phyloP scores from a whole-genome alignment of 2,888 invertebrate species.

The Melanchra persicariae region DNA sequence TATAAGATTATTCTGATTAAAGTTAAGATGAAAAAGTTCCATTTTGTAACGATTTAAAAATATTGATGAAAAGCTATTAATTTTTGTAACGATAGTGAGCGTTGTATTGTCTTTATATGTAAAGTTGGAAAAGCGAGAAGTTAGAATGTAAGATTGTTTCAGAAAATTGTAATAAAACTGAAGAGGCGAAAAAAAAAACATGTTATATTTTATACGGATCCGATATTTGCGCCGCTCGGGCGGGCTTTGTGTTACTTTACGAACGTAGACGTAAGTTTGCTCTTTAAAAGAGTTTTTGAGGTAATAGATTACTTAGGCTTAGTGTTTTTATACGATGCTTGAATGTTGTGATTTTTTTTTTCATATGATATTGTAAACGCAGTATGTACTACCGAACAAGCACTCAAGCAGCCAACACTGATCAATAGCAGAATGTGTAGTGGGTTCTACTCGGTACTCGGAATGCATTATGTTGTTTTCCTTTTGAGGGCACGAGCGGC shows the following conservation, averaged over 20 bases:
- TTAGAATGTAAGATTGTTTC: slow-evolving; percentile 88
- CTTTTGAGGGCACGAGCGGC: slow-evolving; percentile 76
- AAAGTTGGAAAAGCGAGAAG: slow-evolving; percentile 84
- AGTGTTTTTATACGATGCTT: slow-evolving; percentile 91
- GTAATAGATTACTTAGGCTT: slow-evolving; percentile 91
- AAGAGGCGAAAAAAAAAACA: slow-evolving; percentile 83
- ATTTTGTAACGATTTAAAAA: slow-evolving; percentile 83
- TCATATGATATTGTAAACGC: slow-evolving; percentile 81
- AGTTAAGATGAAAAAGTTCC: slow-evolving; percentile 82
- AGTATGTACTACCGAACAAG: slow-evolving; percentile 79
- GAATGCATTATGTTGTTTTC: slow-evolving; percentile 75
- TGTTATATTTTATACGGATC: slow-evolving; percentile 89
- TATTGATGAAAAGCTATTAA: slow-evolving; percentile 84
- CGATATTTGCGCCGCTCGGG: slow-evolving; percentile 78
- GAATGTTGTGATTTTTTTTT: slow-evolving; percentile 90
- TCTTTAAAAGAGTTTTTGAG: slow-evolving; percentile 91
- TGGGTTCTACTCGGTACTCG: slow-evolving; percentile 77
- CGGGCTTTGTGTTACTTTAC: slow-evolving; percentile 87
- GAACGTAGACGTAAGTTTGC: slow-evolving; percentile 88
- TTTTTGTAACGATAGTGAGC: slow-evolving; percentile 87
- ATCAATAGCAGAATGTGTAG: slow-evolving; percentile 89
- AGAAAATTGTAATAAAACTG: slow-evolving; percentile 90
- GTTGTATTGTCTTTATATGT: slow-evolving; percentile 88
- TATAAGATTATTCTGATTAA: slow-evolving; percentile 78
- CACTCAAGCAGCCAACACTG: slow-evolving; percentile 80